Evolutionary conservation across 1,140 invertebrate species (phyloP).

Genomic region (Cydia splendana): DNA sequence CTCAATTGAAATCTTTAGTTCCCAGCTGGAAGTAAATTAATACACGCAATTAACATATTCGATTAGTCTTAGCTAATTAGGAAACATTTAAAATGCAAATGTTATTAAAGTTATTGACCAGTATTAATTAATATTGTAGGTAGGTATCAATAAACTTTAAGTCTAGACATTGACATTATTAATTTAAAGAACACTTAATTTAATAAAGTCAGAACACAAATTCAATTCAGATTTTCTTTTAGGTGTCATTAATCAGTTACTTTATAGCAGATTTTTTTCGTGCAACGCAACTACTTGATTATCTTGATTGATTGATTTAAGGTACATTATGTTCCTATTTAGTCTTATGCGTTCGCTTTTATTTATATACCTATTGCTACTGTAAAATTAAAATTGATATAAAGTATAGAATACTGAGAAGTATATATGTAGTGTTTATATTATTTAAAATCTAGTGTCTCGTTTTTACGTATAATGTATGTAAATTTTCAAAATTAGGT

Average conservation of each 20-base stretch:
- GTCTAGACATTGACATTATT: not conserved
- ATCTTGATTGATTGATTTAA: not conserved
- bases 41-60: not conserved
- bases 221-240: not conserved
- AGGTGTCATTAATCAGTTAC: not conserved
- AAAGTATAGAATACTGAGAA: too few relatives aligned
- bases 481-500: too few relatives aligned
- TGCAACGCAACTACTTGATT: not conserved
- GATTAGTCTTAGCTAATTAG: not conserved
- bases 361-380: too few relatives aligned
- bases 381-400: too few relatives aligned
- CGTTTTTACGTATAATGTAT: too few relatives aligned
- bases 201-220: not conserved
- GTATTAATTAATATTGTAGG: not conserved
- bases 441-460: too few relatives aligned
- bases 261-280: not conserved
- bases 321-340: too few relatives aligned
- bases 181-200: not conserved
- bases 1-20: not conserved
- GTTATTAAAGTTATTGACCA: not conserved
- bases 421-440: too few relatives aligned
- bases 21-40: not conserved
- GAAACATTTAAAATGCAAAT: not conserved
- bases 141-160: not conserved
- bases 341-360: too few relatives aligned